A percentile compares a stretch with the other conserved stretches of the same genome.
These are phyloP conservation scores for Cyprinus carpio DNA, from an alignment of 2,113 vertebrate genomes.

Conservation along the genomic window DNA sequence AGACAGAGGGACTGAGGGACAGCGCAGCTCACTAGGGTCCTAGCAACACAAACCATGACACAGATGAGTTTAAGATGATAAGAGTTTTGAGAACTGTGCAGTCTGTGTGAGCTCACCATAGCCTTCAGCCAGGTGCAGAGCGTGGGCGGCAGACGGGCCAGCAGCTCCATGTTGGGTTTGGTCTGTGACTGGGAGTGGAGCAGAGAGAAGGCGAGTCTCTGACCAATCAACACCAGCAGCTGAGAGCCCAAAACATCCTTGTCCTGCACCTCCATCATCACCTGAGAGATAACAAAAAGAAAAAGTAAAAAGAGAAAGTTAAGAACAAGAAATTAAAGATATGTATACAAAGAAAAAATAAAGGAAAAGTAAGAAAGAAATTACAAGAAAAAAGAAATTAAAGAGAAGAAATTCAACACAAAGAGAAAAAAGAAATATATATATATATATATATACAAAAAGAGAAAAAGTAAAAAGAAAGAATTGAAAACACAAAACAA, in stretches of 20 bases:
- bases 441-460: too few species aligned
- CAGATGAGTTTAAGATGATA: neutral
- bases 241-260: constrained; percentile 95
- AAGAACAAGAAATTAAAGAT: neutral
- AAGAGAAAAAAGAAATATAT: too few species aligned
- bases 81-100: neutral
- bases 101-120: constrained; percentile 79
- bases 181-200: constrained; percentile 86
- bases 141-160: constrained; percentile 86
- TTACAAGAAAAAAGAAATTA: too few species aligned
- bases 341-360: too few species aligned
- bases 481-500: too few species aligned
- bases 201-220: constrained; percentile 86
- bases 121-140: constrained; percentile 98
- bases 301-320: neutral
- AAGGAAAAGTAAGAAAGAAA: neutral
- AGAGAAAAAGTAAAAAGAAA: too few species aligned
- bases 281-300: constrained; percentile 68
- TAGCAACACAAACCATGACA: constrained; percentile 58
- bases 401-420: too few species aligned
- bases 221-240: constrained; percentile 88
- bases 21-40: constrained; percentile 89
- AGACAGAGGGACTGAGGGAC: constrained; percentile 81
- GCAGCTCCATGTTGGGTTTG: constrained; percentile 87
- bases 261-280: constrained; percentile 88